Evolutionary conservation across 2,113 vertebrate species (phyloP).

Genomic region (Tachuris rubrigastra): DNA sequence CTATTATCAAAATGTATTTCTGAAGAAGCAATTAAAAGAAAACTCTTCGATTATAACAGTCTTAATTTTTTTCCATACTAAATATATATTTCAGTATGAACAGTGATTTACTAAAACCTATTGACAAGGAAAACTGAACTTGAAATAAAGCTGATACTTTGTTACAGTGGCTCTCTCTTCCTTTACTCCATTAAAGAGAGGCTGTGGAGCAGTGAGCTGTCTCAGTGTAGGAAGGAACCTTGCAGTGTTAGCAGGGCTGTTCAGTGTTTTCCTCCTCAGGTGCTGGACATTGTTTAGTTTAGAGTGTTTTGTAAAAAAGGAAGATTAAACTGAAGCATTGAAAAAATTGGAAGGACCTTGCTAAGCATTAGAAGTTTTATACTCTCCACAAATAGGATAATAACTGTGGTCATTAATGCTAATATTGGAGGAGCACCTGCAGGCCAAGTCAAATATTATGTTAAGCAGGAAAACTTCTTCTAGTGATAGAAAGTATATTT

Average conservation of each 20-base stretch:
- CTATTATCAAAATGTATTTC: slow-evolving; percentile 68
- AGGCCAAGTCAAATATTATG: neutral
- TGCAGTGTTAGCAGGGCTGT: neutral
- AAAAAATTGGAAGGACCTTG: neutral
- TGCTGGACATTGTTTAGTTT: neutral
- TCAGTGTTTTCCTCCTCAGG: neutral
- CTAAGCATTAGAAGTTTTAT: neutral
- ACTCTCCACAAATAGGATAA: neutral
- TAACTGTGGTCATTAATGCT: neutral
- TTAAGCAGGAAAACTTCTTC: neutral
- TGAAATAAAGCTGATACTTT: slow-evolving; percentile 7
- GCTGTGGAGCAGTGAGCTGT: neutral
- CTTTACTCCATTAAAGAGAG: neutral
- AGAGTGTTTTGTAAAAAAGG: neutral
- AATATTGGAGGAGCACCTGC: neutral
- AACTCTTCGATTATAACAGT: slow-evolving; percentile 28
- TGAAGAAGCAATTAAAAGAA: slow-evolving; percentile 47
- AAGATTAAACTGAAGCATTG: neutral
- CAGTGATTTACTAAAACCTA: slow-evolving; percentile 17
- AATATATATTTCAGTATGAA: slow-evolving; percentile 40
- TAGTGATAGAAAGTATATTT: neutral
- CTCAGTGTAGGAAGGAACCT: neutral
- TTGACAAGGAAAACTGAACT: neutral
- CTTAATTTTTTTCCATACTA: neutral
- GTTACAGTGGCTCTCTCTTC: neutral